Percentiles rank a stretch among this genome's conserved stretches.
phyloP scores from a whole-genome alignment of 2,888 invertebrate species.

The Zaprionus lineosus region DNA sequence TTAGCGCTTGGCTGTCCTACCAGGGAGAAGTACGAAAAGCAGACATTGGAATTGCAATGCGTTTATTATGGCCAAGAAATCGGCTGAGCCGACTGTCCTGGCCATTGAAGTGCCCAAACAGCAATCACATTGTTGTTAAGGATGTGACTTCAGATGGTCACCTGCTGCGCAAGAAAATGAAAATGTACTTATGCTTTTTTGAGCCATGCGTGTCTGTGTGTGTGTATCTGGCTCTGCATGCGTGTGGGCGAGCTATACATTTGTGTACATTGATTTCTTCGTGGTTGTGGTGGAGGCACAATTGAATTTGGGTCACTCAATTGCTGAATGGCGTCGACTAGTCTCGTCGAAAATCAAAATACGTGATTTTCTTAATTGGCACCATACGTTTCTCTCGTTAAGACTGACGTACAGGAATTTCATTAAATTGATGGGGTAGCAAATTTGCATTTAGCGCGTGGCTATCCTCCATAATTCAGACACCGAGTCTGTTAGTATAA shows the following conservation, averaged over 20 bases:
- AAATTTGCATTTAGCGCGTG: too few species aligned
- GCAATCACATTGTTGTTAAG: constrained; percentile 1
- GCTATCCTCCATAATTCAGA: too few species aligned
- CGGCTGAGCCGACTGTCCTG: constrained; percentile 19
- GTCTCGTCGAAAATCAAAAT: constrained; percentile 39
- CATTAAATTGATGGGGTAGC: too few species aligned
- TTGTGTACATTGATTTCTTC: too few species aligned
- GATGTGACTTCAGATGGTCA: constrained; percentile 35
- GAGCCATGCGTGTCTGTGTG: too few species aligned
- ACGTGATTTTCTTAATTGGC: constrained; percentile 25
- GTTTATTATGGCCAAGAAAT: constrained; percentile 68
- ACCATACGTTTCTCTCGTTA: not conserved
- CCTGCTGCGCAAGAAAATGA: constrained; percentile 76
- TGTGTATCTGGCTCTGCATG: too few species aligned
- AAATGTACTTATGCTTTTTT: constrained; percentile 72
- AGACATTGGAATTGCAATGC: constrained; percentile 78
- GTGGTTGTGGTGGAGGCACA: constrained; percentile 15
- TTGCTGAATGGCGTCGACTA: constrained; percentile 19
- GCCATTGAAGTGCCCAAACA: constrained; percentile 3
- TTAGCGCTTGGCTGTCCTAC: constrained; percentile 1
- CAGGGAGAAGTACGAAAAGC: constrained; percentile 62
- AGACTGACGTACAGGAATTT: too few species aligned
- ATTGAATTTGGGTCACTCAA: constrained; percentile 75
- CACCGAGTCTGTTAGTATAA: too few species aligned
- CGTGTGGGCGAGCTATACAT: too few species aligned